These are phyloP conservation scores for Melieria picta DNA, from an alignment of 2,888 invertebrate species.

Conservation along the genomic window DNA sequence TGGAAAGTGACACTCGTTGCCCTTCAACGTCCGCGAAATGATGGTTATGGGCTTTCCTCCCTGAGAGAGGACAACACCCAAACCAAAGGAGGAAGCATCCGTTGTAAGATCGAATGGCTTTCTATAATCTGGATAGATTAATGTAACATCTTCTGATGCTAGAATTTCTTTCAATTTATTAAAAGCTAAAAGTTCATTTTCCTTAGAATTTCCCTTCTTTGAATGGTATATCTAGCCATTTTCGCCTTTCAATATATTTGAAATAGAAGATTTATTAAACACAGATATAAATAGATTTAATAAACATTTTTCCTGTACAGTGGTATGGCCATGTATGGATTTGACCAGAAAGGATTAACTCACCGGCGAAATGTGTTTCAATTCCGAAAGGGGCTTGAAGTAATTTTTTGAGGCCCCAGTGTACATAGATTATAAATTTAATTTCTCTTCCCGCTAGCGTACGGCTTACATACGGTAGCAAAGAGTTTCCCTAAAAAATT, in stretches of 20 bases:
- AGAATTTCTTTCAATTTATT: neutral
- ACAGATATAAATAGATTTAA: neutral
- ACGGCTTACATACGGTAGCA: constrained; percentile 32
- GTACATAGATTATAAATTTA: too few relatives aligned
- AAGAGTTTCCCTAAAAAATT: constrained; percentile 40
- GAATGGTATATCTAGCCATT: constrained; percentile 14
- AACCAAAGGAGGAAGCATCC: constrained; percentile 8
- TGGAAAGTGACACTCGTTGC: neutral
- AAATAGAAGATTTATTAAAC: constrained; percentile 28
- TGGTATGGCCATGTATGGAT: too few relatives aligned
- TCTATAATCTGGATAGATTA: too few relatives aligned
- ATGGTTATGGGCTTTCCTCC: neutral
- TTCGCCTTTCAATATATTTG: too few relatives aligned
- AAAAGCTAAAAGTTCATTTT: neutral
- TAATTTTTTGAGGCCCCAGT: constrained; percentile 41
- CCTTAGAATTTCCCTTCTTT: neutral
- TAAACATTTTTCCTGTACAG: too few relatives aligned
- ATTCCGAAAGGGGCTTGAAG: constrained; percentile 27
- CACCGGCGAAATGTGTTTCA: constrained; percentile 28
- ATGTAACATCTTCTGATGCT: neutral
- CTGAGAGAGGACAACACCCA: neutral
- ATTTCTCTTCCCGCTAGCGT: constrained; percentile 32
- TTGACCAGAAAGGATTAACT: neutral
- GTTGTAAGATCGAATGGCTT: neutral
- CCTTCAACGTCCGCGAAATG: neutral